Conservation (phyloP, 2,113 vertebrate genomes). For the Rhipidura dahli region DNA sequence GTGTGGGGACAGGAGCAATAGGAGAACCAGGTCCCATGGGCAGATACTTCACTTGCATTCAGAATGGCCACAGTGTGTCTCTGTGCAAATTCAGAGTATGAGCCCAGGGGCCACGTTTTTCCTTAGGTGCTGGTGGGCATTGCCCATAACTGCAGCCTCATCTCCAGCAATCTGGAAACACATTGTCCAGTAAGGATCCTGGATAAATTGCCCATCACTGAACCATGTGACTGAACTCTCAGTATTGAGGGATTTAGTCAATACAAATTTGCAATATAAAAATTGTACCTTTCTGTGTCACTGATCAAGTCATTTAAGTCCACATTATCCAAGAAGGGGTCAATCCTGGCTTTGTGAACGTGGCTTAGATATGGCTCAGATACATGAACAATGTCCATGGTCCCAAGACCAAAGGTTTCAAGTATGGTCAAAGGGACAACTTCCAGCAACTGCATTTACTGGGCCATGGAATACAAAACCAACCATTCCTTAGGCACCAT, state of each 20-base stretch:
- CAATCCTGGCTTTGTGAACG: not conserved
- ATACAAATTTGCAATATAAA: not conserved
- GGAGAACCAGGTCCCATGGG: not conserved
- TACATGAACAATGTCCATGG: rapidly evolving
- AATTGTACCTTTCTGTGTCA: not conserved
- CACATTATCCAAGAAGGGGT: not conserved
- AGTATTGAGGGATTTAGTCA: not conserved
- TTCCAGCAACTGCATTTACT: not conserved
- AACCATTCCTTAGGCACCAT: not conserved
- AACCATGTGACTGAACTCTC: not conserved
- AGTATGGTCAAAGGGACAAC: not conserved
- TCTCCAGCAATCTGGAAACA: not conserved
- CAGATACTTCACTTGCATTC: not conserved
- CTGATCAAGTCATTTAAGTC: not conserved
- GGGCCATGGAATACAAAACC: not conserved
- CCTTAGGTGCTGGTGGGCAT: not conserved
- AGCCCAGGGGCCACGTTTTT: not conserved
- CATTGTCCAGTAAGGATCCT: not conserved
- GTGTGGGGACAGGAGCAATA: not conserved
- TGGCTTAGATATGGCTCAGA: not conserved
- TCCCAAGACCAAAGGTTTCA: not conserved
- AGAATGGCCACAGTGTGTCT: not conserved
- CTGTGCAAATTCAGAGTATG: not conserved
- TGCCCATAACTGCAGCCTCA: not conserved
- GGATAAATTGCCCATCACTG: not conserved